Percentiles rank a stretch among this genome's conserved stretches.
Conservation (phyloP, 2,888 invertebrate genomes). For the Drosophila neonasuta region DNA sequence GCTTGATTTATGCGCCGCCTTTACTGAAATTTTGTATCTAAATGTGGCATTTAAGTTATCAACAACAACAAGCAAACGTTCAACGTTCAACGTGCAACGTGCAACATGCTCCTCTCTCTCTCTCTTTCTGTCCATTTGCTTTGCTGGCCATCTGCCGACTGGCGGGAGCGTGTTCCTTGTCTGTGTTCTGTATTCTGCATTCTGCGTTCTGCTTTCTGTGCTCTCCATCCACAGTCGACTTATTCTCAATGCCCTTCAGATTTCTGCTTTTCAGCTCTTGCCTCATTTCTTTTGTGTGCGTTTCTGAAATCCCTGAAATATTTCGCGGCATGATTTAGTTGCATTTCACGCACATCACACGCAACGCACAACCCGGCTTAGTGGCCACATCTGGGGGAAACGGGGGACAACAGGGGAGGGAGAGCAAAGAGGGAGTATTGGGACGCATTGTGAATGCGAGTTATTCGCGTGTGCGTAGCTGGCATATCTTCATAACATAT, state of each 20-base stretch:
- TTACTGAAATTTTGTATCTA: constrained; percentile 77
- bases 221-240: constrained; percentile 13
- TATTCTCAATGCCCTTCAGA: constrained; percentile 30
- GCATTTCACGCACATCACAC: constrained; percentile 76
- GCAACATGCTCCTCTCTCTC: constrained; percentile 1
- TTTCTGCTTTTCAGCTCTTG: constrained; percentile 51
- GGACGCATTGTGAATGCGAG: constrained; percentile 52
- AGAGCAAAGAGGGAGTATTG: constrained; percentile 10
- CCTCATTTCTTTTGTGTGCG: constrained; percentile 50
- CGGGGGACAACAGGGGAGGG: not conserved
- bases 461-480: constrained; percentile 59
- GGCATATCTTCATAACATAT: constrained; percentile 47
- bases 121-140: constrained; percentile 18
- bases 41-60: constrained; percentile 77
- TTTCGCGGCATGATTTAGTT: constrained; percentile 76
- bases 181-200: not conserved
- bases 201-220: not conserved
- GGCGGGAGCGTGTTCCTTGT: constrained; percentile 51
- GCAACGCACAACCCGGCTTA: constrained; percentile 46
- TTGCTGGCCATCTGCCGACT: constrained; percentile 67
- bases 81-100: constrained; percentile 36
- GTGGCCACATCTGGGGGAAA: not conserved
- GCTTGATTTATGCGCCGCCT: constrained; percentile 72
- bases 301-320: constrained; percentile 73
- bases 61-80: constrained; percentile 58